Conservation (phyloP, 2,888 invertebrate species). For the Carpatolechia fugitivella region DNA sequence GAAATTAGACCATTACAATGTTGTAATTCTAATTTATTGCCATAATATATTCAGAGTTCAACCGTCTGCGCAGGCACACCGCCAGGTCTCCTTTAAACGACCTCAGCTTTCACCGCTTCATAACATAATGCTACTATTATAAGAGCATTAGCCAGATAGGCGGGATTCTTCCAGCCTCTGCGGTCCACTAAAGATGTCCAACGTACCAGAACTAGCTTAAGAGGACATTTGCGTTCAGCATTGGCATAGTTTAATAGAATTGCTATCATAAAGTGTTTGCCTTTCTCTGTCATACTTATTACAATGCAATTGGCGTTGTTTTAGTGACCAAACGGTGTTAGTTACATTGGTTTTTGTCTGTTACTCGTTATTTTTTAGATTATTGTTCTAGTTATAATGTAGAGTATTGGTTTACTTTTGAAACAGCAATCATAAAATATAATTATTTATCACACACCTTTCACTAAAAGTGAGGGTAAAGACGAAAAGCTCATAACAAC, state of each 20-base stretch:
- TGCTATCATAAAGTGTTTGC: constrained; percentile 24
- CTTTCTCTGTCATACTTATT: constrained; percentile 16
- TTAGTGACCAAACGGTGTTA: background rate
- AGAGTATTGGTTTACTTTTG: no score
- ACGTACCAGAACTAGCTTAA: constrained; percentile 36
- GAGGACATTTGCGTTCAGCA: constrained; percentile 42
- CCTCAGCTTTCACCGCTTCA: constrained; percentile 57
- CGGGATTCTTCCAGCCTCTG: constrained; percentile 36
- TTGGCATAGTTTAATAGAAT: constrained; percentile 28
- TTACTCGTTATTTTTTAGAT: background rate
- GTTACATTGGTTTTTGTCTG: background rate
- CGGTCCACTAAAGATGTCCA: constrained; percentile 40
- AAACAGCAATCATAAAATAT: no score
- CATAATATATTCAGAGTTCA: background rate
- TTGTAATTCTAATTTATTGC: background rate
- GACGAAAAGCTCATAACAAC: no score
- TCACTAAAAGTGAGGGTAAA: no score
- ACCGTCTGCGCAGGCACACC: constrained; percentile 21
- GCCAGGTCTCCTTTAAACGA: constrained; percentile 48
- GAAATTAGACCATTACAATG: background rate
- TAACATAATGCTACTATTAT: constrained; percentile 61
- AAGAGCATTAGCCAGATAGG: constrained; percentile 63
- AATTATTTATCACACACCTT: no score
- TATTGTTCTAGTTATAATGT: no score
- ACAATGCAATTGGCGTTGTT: background rate